A percentile compares a stretch with the other conserved stretches of the same genome.
These are phyloP conservation scores for Sogatella furcifera DNA, from an alignment of 1,140 invertebrate species.

Conservation along the genomic window DNA sequence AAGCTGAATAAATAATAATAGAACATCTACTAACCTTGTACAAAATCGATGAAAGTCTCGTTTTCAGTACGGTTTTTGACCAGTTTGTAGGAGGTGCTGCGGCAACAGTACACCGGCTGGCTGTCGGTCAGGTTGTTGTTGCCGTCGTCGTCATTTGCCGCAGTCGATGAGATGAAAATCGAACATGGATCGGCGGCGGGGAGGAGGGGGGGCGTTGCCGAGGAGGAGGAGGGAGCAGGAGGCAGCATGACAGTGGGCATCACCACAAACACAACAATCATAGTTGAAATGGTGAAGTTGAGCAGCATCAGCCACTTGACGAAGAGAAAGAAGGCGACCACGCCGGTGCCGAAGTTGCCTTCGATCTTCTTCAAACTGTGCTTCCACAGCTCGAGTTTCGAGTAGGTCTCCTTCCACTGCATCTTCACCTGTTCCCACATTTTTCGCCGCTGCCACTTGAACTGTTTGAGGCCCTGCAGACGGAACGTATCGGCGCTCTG, in stretches of 20 bases:
- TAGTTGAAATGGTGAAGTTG: slow-evolving; percentile 51
- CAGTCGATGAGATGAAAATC: no score
- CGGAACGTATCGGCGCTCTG: slow-evolving; percentile 67
- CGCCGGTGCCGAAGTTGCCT: slow-evolving; percentile 67
- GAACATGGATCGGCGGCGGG: slow-evolving; percentile 21
- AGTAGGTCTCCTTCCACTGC: slow-evolving; percentile 45
- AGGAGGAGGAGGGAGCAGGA: slow-evolving; percentile 23
- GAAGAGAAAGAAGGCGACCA: slow-evolving; percentile 69
- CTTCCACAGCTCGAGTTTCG: slow-evolving; percentile 61
- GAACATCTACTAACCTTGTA: no score
- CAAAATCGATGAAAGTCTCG: slow-evolving; percentile 27
- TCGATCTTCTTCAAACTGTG: slow-evolving; percentile 58
- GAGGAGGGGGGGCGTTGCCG: slow-evolving; percentile 29
- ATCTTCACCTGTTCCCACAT: slow-evolving; percentile 48
- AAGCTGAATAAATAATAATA: no score
- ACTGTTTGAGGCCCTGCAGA: slow-evolving; percentile 62
- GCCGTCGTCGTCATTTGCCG: no score
- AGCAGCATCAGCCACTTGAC: slow-evolving; percentile 69
- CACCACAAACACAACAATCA: slow-evolving; percentile 54
- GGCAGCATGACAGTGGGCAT: slow-evolving; percentile 47
- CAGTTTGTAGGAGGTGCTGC: no score
- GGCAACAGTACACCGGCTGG: no score
- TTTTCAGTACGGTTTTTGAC: no score
- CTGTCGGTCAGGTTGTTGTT: no score
- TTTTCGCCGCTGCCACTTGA: slow-evolving; percentile 64